phyloP scores from a whole-genome alignment of 64 coral and sea anemone species.

The Orbicella faveolata region DNA sequence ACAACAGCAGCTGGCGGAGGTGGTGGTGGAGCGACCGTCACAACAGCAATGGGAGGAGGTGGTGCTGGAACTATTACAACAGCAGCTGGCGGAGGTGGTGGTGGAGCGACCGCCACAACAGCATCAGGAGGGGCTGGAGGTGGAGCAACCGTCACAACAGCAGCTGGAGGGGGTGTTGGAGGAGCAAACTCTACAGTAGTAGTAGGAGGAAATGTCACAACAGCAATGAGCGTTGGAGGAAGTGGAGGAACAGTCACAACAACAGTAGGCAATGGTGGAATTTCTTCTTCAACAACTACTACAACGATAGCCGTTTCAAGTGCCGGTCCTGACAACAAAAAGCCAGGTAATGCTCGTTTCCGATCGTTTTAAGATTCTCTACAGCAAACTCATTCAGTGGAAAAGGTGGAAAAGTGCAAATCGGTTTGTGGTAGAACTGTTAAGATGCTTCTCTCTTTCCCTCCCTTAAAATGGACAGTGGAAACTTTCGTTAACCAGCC shows the following conservation, averaged over 20 bases:
- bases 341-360: neutral
- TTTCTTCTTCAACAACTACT: neutral
- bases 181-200: neutral
- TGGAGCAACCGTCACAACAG: neutral
- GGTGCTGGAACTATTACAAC: neutral
- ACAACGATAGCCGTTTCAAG: neutral
- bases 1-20: neutral
- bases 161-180: neutral
- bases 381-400: too few species aligned
- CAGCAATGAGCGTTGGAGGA: neutral
- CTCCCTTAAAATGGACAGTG: too few species aligned
- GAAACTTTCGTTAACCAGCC: too few species aligned
- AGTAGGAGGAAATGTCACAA: neutral
- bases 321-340: neutral
- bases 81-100: neutral
- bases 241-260: neutral
- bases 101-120: neutral
- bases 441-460: too few species aligned
- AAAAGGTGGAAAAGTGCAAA: too few species aligned
- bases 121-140: neutral
- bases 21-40: neutral
- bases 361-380: too few species aligned
- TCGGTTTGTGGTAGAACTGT: too few species aligned
- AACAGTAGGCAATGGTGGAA: neutral
- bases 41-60: neutral